Conservation (phyloP, 2,113 vertebrate species). For the Barbus barbus region DNA sequence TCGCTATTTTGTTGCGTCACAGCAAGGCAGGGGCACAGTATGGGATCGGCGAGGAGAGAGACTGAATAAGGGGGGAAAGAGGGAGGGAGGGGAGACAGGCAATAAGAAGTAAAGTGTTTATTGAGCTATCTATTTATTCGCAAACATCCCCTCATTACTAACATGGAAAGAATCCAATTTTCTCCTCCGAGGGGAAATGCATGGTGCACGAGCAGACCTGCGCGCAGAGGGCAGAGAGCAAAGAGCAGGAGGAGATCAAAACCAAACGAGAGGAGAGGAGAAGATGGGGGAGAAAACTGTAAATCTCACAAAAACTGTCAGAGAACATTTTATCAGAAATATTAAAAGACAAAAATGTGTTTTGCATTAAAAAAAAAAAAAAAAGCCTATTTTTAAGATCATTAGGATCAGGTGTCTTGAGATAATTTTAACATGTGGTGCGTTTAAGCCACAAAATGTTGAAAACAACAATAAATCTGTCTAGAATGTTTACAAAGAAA, state of each 20-base stretch:
- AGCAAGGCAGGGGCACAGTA: constrained; percentile 31
- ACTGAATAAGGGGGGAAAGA: constrained; percentile 10
- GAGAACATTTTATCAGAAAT: constrained; percentile 10
- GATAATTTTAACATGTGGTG: too few species aligned
- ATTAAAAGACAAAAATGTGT: too few species aligned
- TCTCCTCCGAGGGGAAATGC: constrained; percentile 63
- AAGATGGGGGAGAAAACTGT: not conserved
- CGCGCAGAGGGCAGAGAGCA: constrained; percentile 19
- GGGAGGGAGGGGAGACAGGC: constrained; percentile 66
- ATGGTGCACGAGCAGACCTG: constrained; percentile 16
- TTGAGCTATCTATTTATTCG: constrained; percentile 82
- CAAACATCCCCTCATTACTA: constrained; percentile 79
- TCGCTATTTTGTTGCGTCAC: constrained; percentile 36
- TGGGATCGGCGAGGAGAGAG: constrained; percentile 51
- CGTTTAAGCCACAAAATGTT: too few species aligned
- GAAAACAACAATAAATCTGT: not conserved
- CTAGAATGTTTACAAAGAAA: not conserved
- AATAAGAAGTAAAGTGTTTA: constrained; percentile 81
- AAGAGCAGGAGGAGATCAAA: constrained; percentile 1
- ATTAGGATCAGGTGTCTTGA: not conserved
- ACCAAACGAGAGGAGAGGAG: not conserved
- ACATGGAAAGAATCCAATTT: constrained; percentile 80
- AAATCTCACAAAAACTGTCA: not conserved
- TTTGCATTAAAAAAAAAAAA: too few species aligned
- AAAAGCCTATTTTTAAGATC: not conserved